Evolutionary conservation across 2,797 vertebrate genomes (phyloP), one percentile per base, ranked within the genome.

Genomic region (Gobio occitaniae): DNA sequence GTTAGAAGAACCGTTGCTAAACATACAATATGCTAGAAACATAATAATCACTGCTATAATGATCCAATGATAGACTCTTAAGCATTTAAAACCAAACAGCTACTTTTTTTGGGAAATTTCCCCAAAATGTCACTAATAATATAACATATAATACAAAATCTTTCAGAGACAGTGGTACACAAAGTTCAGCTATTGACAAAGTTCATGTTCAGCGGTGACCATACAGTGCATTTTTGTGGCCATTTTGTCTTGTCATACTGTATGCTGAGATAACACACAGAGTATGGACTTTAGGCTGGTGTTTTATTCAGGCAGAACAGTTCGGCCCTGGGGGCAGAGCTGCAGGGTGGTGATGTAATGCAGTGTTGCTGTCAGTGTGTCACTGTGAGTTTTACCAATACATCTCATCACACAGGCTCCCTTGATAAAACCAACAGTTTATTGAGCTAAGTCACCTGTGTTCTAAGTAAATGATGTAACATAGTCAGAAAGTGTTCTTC

Each of bases 331-430:
- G 56, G 68, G 77, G 59, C 74, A 52, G 65, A 75, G 78, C 84
- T 87, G 25, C 69, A 72, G 74, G 87, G 56, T 71, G 44, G 61
- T 82, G 68, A 74, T 82, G 84, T 86, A 85, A 88, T 71, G 41
- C 72, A 69, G 66, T 29, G 13, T 38, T 52, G 36, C 68, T 84
- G 85, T 82, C 70, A 74, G 78, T 29, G 41, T 68, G 59, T 76
- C 82, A 59, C 36, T 70, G 63, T 54, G 41, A 80, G 80, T 84
- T 80, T 80, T 69, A 68, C 41, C 38, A 29, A 21, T 63, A 76
- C 66, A 44, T 48, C 21, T 79, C 76, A 87, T 80, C 71, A 71
- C 36, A 36, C 32, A n/a, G 47, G 38, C 54, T 80, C 47, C 6
- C 56, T 54, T 44, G 21, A 66, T 68, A 68, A 47, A 78, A 50